Evolutionary conservation across 2,113 vertebrate genomes (phyloP).

Genomic region (Ceyx cyanopectus): DNA sequence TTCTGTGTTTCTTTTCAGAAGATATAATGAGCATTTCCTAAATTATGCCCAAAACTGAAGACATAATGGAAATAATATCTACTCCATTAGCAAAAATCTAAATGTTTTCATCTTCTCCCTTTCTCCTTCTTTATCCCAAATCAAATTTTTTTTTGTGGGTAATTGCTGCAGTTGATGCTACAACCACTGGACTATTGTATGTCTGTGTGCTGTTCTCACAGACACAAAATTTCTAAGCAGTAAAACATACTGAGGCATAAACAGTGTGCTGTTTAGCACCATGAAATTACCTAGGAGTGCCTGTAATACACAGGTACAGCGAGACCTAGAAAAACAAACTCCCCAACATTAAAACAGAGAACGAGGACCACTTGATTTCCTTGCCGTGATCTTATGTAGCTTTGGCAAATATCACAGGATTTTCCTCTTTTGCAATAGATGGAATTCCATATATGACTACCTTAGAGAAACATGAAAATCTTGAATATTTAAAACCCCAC

Average conservation of each 20-base stretch:
- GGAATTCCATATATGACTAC: neutral
- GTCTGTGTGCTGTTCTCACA: neutral
- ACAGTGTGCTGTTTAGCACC: neutral
- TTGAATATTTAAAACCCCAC: neutral
- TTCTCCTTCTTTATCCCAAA: neutral
- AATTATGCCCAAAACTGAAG: neutral
- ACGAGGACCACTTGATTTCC: neutral
- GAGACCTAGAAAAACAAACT: neutral
- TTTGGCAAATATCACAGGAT: neutral
- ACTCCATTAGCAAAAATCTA: neutral
- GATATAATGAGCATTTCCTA: neutral
- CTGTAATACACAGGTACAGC: neutral
- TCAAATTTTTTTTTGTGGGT: neutral
- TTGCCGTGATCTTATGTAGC: neutral
- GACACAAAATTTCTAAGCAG: neutral
- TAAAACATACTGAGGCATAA: constrained; percentile 11
- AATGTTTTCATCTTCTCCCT: neutral
- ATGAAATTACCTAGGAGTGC: neutral
- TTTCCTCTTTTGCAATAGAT: neutral
- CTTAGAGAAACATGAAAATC: neutral
- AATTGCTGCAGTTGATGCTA: neutral
- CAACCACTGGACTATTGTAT: accelerated
- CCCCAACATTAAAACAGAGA: neutral
- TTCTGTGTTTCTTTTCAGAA: neutral
- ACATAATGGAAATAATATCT: neutral